A percentile compares a stretch with the other conserved stretches of the same genome.
phyloP scores from a whole-genome alignment of 2,113 vertebrate genomes.

The Boulengeromyrus knoepffleri region DNA sequence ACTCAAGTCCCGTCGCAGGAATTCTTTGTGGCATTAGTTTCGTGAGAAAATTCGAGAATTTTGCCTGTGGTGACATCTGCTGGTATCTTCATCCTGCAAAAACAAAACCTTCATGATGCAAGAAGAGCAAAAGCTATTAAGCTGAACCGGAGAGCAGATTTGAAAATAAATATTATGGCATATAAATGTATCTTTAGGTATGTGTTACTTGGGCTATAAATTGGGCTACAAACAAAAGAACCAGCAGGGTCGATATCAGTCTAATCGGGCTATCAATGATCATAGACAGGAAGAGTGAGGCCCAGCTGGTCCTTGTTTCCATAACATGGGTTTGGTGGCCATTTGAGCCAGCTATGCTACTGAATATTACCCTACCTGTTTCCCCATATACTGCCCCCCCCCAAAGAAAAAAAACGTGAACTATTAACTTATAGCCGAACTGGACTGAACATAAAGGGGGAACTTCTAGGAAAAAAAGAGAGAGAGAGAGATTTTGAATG shows the following conservation, averaged over 20 bases:
- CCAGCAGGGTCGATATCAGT: background rate
- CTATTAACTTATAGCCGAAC: background rate
- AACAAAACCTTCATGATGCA: background rate
- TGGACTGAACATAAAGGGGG: background rate
- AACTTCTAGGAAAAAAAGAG: background rate
- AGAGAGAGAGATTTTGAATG: background rate
- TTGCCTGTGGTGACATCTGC: slow-evolving; percentile 52
- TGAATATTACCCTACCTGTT: background rate
- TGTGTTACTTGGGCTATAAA: background rate
- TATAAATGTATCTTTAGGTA: background rate
- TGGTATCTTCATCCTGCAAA: slow-evolving; percentile 21
- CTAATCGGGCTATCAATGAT: too few species aligned
- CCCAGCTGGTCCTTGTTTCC: background rate
- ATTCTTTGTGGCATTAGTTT: background rate
- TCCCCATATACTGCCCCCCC: background rate
- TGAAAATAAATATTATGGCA: background rate
- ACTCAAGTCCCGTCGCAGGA: background rate
- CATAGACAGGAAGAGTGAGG: background rate
- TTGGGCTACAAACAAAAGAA: background rate
- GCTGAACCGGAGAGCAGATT: background rate
- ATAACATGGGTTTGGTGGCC: background rate
- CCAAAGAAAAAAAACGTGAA: background rate
- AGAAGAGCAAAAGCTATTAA: background rate
- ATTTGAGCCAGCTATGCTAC: background rate
- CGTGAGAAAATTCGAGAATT: slow-evolving; percentile 26